Evolutionary conservation across 2,113 vertebrate species (phyloP).

Genomic region (sheep (Ovis aries)): ARS-UI_Ramb_v3.0 NC_056067.1:40747001-40747500

Average conservation of each 20-base stretch:
- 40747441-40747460: neutral
- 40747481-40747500: neutral
- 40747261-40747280: too few relatives aligned
- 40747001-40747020: neutral
- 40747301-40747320: neutral
- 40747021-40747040: neutral
- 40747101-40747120: too few relatives aligned
- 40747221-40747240: neutral
- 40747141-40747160: neutral
- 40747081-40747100: neutral
- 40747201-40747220: neutral
- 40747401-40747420: neutral
- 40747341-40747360: neutral
- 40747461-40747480: neutral
- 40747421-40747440: neutral
- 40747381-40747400: neutral
- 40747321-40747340: neutral
- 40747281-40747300: neutral
- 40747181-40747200: neutral
- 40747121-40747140: neutral
- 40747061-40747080: neutral
- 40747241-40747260: neutral
- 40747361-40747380: neutral
- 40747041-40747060: neutral
- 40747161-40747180: neutral